Evolutionary conservation across 2,113 vertebrate species (phyloP).

Genomic region (Orcinus orca): DNA sequence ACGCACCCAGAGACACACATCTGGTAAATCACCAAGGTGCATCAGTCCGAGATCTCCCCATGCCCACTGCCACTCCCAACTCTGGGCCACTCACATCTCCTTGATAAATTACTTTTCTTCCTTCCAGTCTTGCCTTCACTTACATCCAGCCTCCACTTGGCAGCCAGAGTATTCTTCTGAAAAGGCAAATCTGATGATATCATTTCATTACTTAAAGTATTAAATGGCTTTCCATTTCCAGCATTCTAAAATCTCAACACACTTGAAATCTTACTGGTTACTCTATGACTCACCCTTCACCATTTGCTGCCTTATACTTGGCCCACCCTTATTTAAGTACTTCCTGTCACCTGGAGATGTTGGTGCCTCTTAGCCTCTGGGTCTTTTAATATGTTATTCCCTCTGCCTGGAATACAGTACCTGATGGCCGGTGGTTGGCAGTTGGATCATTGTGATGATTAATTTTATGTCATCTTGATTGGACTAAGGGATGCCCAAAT

Average conservation of each 20-base stretch:
- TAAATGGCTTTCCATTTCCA: background rate
- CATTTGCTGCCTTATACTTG: background rate
- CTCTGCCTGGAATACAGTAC: background rate
- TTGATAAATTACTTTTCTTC: background rate
- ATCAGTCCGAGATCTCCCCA: background rate
- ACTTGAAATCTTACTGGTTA: background rate
- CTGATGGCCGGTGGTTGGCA: background rate
- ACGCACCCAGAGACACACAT: background rate
- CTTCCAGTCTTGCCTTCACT: background rate
- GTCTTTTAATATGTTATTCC: background rate
- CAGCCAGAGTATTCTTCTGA: background rate
- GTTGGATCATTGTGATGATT: background rate
- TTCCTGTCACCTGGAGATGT: background rate
- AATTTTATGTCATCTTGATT: background rate
- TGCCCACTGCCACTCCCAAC: background rate
- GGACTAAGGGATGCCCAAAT: background rate
- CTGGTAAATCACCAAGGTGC: background rate
- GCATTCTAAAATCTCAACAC: background rate
- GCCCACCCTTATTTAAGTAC: background rate
- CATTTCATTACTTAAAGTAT: background rate
- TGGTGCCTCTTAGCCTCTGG: background rate
- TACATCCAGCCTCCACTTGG: too few species aligned
- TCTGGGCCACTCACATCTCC: background rate
- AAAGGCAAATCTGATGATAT: background rate
- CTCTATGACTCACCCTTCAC: background rate